These are phyloP conservation scores for Laticauda laticaudata DNA, from an alignment of 2,113 vertebrate genomes.

Conservation along the genomic window DNA sequence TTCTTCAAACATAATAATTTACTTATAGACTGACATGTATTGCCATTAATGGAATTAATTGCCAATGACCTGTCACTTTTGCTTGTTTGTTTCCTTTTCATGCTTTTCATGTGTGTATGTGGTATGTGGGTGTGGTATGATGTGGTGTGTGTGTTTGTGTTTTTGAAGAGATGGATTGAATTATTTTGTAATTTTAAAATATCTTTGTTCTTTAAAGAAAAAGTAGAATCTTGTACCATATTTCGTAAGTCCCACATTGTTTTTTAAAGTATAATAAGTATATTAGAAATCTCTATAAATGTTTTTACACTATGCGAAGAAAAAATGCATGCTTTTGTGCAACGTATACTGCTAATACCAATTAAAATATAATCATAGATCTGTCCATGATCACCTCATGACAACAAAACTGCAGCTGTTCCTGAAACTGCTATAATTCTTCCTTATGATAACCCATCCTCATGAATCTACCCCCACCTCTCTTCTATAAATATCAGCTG, in stretches of 20 bases:
- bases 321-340: not conserved
- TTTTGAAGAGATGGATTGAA: not conserved
- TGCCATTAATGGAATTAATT: slow-evolving; percentile 28
- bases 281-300: not conserved
- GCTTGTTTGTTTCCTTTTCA: slow-evolving; percentile 17
- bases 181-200: not conserved
- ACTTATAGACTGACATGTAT: slow-evolving; percentile 14
- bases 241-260: not conserved
- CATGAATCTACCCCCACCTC: not conserved
- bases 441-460: not conserved
- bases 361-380: slow-evolving; percentile 14
- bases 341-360: not conserved
- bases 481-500: not conserved
- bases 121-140: not conserved
- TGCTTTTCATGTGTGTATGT: not conserved
- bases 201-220: slow-evolving; percentile 3
- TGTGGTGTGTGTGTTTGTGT: not conserved
- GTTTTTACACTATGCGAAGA: not conserved
- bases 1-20: slow-evolving; percentile 19
- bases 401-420: slow-evolving; percentile 16
- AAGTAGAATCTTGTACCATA: not conserved
- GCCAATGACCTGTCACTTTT: slow-evolving; percentile 18
- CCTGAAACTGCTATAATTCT: not conserved
- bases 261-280: not conserved
- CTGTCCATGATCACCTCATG: not conserved